Evolutionary conservation across 2,888 invertebrate genomes (phyloP), one percentile per base, ranked within the genome.

Genomic region (Plagodis pulveraria): DNA sequence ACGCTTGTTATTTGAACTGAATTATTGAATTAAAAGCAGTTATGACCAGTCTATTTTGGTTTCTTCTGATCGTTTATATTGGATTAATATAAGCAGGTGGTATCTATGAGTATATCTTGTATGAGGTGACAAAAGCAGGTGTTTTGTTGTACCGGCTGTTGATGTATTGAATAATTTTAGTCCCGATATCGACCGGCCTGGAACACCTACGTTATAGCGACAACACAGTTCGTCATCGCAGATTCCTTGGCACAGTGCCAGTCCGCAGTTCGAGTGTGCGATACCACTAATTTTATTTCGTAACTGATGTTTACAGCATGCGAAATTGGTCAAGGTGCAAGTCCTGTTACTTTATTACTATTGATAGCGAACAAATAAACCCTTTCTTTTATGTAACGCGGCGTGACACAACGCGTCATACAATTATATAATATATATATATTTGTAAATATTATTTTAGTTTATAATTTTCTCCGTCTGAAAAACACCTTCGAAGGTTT

Each of bases 271-370:
- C 69, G 68, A 69, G 70, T 77, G 71, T 78, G 73, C 77, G 76
- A 83, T 83, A 80, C 70, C 77, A 84, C 77, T 80, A 77, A 84
- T 84, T 84, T 88, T 81, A 85, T 89, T 88, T 85, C 80, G 84
- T 86, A 86, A 88, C 84, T 77, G 77, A 65, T 89, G 89, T 89
- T 87, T 88, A 89, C 84, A 84, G 80, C 77, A 70, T 71, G 76
- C 80, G 78, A 81, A 84, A 83, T 63, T 84, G 83, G 82, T 84
- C 87, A 86, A 88, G 89, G 87, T 79, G 69, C 69, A 63, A 34
- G 46, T 41, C 11, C 32, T 59, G 47, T 43, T 56, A 43, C 12
- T 44, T 38, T 49, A 49, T 42, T 12, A 34, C 34, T 45, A 5
- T 45, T 34, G 34, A n/a, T 34, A 45, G 22, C 22, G 2, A 22